Percentiles rank a stretch among this genome's conserved stretches.
Conservation (phyloP, 2,113 vertebrate genomes). For the Petrocephalus microphthalmus region DNA sequence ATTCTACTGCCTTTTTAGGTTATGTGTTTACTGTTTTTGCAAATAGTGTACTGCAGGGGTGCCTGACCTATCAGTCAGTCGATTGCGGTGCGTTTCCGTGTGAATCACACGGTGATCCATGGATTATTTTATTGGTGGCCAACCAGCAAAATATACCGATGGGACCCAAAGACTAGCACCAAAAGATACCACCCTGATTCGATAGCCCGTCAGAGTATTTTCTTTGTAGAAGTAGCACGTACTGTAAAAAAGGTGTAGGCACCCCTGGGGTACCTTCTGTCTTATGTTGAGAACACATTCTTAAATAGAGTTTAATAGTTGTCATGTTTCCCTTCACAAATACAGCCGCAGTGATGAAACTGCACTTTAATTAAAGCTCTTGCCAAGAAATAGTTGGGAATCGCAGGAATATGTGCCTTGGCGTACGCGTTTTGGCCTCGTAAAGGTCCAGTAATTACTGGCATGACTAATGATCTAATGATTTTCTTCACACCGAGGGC, state of each 20-base stretch:
- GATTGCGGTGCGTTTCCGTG: neutral
- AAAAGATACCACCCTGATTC: neutral
- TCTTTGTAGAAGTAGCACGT: neutral
- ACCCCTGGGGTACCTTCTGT: neutral
- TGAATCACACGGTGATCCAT: neutral
- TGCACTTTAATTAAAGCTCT: neutral
- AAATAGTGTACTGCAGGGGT: neutral
- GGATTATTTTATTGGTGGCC: neutral
- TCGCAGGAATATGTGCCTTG: neutral
- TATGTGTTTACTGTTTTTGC: neutral
- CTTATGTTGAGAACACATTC: neutral
- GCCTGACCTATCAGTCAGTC: neutral
- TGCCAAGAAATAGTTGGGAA: neutral
- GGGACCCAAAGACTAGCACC: neutral
- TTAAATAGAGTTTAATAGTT: neutral
- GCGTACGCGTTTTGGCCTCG: neutral
- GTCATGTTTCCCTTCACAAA: slow-evolving; percentile 3
- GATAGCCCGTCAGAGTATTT: neutral
- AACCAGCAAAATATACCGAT: too few species aligned
- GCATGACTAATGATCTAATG: neutral
- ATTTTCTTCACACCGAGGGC: neutral
- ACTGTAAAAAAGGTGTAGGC: neutral
- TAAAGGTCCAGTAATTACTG: neutral
- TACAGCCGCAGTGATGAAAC: neutral
- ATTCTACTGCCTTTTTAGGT: neutral